Evolutionary conservation across 2,113 vertebrate species (phyloP), one percentile per base, ranked within the genome.

Genomic region (Rynchops niger): DNA sequence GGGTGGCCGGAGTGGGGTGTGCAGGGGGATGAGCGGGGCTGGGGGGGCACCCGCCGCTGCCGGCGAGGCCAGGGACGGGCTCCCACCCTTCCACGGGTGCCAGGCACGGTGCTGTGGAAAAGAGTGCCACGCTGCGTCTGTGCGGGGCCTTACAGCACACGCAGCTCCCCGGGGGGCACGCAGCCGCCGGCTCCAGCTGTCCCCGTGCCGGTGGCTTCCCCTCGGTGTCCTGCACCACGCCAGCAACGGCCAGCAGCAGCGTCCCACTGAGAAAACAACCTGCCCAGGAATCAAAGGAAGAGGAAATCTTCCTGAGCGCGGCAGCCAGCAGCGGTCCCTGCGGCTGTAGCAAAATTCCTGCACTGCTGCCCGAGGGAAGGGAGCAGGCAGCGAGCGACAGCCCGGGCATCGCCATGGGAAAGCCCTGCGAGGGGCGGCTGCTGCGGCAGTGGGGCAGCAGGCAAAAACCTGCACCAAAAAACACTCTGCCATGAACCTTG

Each of bases 51-150:
- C 49, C 16, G n/a, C 0, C 2, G 26, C 76, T 53, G 73, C 26
- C 1, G 2, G 21, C 0, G 0, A 71, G 40, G 11, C 20, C 45
- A 45, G 61, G 34, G 23, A 21, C 1, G 4, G 32, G 66, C 59
- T 91, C 53, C 42, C 59, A 56, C 1, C 14, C 59, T 88, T 49
- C 42, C 59, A 56, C 0, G 14, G 67, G 53, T 9, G 1, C 4
- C 45, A 11, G 76, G 69, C 70, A 5, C 12, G 0, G 90, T 93
- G 88, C 53, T 87, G 14, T 90, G 95, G 94, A 61, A 72, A 56
- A 93, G 88, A 90, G 88, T 94, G 95, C 85, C 94, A 59, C 42
- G 38, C 70, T 72, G 95, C 14, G 84, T 86, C 87, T 17, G 95
- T 12, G 63, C 2, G 2, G 15, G 69, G 78, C 78, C 73, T 71